These are phyloP conservation scores for Eulithis prunata DNA, from an alignment of 2,888 invertebrate species.

Conservation along the genomic window DNA sequence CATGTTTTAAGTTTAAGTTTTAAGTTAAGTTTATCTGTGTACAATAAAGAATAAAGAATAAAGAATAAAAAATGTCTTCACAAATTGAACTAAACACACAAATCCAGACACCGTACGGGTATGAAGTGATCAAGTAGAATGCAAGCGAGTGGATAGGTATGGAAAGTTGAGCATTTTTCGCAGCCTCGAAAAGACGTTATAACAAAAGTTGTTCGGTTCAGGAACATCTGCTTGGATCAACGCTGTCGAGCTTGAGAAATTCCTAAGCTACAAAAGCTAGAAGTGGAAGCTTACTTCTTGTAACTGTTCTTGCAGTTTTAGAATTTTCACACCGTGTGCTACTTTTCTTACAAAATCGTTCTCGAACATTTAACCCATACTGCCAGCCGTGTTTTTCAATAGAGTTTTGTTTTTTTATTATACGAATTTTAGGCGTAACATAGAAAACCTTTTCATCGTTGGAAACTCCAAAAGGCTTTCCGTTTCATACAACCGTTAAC, in stretches of 20 bases:
- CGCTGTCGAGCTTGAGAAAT: slow-evolving; percentile 30
- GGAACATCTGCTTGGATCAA: slow-evolving; percentile 35
- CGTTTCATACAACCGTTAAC: background rate
- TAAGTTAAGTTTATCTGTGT: no score
- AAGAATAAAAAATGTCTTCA: slow-evolving; percentile 19
- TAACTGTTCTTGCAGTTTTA: slow-evolving; percentile 25
- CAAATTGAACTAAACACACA: slow-evolving; percentile 20
- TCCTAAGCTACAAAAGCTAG: slow-evolving; percentile 32
- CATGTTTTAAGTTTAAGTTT: no score
- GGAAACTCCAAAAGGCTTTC: background rate
- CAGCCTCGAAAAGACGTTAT: slow-evolving; percentile 34
- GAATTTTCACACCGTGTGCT: slow-evolving; percentile 20
- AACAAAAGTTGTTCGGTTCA: slow-evolving; percentile 32
- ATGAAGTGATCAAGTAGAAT: slow-evolving; percentile 31
- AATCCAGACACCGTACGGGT: slow-evolving; percentile 27
- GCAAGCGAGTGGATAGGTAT: slow-evolving; percentile 25
- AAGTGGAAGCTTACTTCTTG: slow-evolving; percentile 27
- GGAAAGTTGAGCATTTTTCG: slow-evolving; percentile 33
- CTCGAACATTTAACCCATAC: slow-evolving; percentile 17
- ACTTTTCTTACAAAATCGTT: slow-evolving; percentile 14
- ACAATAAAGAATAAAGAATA: no score
- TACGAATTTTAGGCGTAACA: background rate
- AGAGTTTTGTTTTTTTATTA: background rate
- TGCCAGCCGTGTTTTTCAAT: background rate
- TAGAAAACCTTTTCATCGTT: background rate